These are phyloP conservation scores for Nemoura dubitans DNA, from an alignment of 2,888 invertebrate species.

Conservation along the genomic window DNA sequence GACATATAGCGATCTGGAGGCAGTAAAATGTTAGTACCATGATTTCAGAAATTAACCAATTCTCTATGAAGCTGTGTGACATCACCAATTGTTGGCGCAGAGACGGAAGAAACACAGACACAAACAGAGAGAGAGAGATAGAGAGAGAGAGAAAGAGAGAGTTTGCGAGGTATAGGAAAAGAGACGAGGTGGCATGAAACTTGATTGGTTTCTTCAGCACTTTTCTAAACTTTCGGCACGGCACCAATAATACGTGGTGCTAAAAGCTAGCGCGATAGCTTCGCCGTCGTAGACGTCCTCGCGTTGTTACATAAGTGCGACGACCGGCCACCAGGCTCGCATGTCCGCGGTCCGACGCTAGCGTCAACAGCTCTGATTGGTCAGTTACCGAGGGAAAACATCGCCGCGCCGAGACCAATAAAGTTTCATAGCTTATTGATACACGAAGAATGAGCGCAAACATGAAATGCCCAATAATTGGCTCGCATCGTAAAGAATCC, in stretches of 20 bases:
- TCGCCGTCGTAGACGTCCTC: neutral
- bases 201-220: constrained; percentile 24
- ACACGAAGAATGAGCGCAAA: constrained; percentile 28
- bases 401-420: neutral
- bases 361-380: neutral
- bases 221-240: neutral
- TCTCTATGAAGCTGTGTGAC: constrained; percentile 44
- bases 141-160: constrained; percentile 37
- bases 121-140: constrained; percentile 44
- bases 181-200: constrained; percentile 55
- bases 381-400: constrained; percentile 14
- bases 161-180: constrained; percentile 38
- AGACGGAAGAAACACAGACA: constrained; percentile 46
- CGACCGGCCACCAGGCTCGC: neutral
- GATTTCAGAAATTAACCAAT: constrained; percentile 25
- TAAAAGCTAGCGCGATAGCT: neutral
- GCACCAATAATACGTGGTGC: neutral
- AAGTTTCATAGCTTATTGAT: constrained; percentile 25
- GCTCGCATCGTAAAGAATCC: neutral
- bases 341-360: neutral
- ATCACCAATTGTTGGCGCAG: constrained; percentile 43
- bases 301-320: neutral
- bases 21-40: constrained; percentile 49
- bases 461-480: constrained; percentile 16
- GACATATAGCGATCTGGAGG: constrained; percentile 49